Conservation (phyloP, 2,113 vertebrate genomes). For the Brachirus orientalis region DNA sequence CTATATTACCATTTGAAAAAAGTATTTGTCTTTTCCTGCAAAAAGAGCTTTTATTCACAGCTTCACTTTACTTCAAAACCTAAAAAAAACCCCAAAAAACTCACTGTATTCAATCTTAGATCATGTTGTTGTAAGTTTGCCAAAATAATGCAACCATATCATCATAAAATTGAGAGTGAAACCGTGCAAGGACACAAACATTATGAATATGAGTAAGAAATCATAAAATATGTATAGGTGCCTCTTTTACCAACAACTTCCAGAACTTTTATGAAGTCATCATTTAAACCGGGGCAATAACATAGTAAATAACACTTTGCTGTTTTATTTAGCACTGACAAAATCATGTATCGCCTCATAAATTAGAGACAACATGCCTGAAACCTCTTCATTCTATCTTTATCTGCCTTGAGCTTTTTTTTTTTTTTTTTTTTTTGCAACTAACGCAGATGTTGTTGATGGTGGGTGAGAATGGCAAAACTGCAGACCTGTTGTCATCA, state of each 20-base stretch:
- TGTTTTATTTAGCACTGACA: constrained; percentile 12
- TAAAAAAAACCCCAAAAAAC: no score
- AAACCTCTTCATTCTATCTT: background rate
- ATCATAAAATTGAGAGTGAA: background rate
- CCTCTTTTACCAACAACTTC: background rate
- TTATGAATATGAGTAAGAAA: background rate
- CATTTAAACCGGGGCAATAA: background rate
- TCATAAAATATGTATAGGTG: background rate
- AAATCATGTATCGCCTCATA: constrained; percentile 12
- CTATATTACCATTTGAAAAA: no score
- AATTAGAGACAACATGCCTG: constrained; percentile 20
- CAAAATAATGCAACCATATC: background rate
- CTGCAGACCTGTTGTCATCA: constrained; percentile 27
- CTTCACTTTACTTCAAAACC: background rate
- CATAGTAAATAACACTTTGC: constrained; percentile 12
- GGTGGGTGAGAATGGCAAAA: constrained; percentile 3
- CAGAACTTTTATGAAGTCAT: constrained; percentile 4
- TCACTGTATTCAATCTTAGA: no score
- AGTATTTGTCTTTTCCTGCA: background rate
- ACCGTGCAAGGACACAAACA: background rate
- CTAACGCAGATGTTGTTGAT: constrained; percentile 17
- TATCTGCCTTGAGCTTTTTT: background rate
- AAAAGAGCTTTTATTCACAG: background rate
- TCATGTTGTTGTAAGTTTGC: background rate
- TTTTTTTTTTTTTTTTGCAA: background rate